A percentile compares a stretch with the other conserved stretches of the same genome.
phyloP scores from a whole-genome alignment of 2,797 vertebrate genomes.

The Myotis pilosus region DNA sequence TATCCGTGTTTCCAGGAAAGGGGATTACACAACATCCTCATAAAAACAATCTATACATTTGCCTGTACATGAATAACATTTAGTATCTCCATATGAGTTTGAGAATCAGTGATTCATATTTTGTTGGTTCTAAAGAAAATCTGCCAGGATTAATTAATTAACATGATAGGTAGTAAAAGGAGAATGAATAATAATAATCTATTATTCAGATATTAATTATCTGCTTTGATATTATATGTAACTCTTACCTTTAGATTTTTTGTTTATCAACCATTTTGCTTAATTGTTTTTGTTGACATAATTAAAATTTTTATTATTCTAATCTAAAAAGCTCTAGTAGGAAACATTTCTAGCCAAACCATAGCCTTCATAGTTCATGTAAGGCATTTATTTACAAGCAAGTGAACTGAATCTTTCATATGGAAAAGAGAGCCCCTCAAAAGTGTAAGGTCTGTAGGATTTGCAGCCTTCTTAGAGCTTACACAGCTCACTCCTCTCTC shows the following conservation, averaged over 20 bases:
- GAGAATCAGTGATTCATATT: not conserved
- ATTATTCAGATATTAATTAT: not conserved
- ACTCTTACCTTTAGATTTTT: not conserved
- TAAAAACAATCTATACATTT: not conserved
- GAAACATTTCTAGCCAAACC: not conserved
- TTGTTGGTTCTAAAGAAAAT: not conserved
- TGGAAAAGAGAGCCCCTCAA: not conserved
- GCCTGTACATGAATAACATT: not conserved
- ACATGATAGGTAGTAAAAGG: fast-evolving
- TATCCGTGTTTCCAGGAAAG: not conserved
- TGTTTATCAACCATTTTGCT: not conserved
- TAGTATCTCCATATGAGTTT: no score
- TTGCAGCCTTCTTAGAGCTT: not conserved
- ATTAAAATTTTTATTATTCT: not conserved
- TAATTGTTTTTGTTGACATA: not conserved
- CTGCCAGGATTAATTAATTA: not conserved
- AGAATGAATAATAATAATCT: not conserved
- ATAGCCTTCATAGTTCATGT: not conserved
- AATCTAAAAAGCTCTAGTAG: not conserved
- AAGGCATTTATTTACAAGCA: not conserved
- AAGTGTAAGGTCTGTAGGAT: fast-evolving
- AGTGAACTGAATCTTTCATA: not conserved
- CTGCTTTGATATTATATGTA: not conserved
- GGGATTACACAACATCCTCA: not conserved
- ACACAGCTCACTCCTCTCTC: not conserved